Conservation (phyloP, 92 coral and sea anemone genomes). For the Blastomussa wellsi region DNA sequence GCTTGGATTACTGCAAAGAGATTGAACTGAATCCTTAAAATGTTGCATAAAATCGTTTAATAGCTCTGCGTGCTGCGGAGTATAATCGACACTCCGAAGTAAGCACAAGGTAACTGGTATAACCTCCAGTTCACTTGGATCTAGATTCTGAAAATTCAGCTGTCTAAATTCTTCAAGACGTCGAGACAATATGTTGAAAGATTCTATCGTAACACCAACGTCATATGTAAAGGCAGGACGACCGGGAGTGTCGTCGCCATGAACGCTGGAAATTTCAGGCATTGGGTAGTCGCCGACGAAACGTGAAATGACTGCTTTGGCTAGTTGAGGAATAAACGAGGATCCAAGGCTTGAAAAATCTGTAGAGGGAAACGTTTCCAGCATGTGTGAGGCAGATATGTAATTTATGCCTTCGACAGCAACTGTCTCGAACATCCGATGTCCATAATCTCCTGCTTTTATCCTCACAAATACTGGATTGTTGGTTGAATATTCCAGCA, state of each 20-base stretch:
- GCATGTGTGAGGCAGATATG: background rate
- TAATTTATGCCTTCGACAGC: constrained; percentile 9
- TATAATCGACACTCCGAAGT: background rate
- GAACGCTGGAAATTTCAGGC: background rate
- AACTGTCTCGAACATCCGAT: constrained; percentile 48
- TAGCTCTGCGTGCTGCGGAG: background rate
- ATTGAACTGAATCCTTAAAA: background rate
- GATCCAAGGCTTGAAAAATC: background rate
- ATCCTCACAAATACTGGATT: constrained; percentile 49
- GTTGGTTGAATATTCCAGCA: constrained; percentile 27
- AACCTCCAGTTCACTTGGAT: background rate
- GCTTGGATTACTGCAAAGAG: background rate
- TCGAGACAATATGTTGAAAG: background rate
- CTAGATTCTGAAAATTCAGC: background rate
- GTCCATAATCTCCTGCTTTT: constrained; percentile 31
- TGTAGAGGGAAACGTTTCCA: background rate
- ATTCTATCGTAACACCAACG: background rate
- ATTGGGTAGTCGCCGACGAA: background rate
- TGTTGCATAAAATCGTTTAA: background rate
- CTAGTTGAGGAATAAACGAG: background rate
- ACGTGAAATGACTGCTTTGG: background rate
- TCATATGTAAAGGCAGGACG: background rate
- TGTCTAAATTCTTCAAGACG: background rate
- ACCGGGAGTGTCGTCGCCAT: background rate
- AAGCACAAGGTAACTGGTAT: background rate